Evolutionary conservation across 2,888 invertebrate species (phyloP), one percentile per base, ranked within the genome.

Genomic region (Lissocephala sabroskyi): DNA sequence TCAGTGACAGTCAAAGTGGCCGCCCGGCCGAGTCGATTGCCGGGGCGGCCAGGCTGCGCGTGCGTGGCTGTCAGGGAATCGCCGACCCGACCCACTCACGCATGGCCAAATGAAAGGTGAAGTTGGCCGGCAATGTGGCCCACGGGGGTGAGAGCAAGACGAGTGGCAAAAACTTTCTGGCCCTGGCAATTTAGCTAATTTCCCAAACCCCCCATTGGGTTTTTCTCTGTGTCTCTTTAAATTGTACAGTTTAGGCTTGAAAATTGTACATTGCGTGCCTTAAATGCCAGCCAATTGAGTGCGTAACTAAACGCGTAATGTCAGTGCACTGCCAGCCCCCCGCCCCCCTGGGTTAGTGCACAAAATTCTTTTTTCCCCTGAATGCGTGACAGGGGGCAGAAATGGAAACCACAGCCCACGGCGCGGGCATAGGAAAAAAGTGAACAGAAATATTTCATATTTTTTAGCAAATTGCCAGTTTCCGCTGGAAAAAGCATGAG

Each of bases 221-320:
- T n/a, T n/a, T n/a, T n/a, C n/a, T n/a, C n/a, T n/a, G n/a, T n/a
- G n/a, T n/a, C n/a, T 42, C 49, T 52, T 54, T 65, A 74, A 66
- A 66, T 54, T 58, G 62, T 66, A 49, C 62, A 57, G 58, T 68
- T 66, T 65, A 66, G 51, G 53, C 56, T 56, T 62, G 55, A 52
- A 52, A 65, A 66, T 57, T 55, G 54, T 14, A 52, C 58, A 56
- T 75, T 73, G 71, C 76, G 73, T 75, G 73, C 62, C 56, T 50
- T 56, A 59, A 68, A 65, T 58, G 50, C 37, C 23, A 18, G 47
- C 40, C n/a, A 52, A 59, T 49, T 62, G 56, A 65, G 64, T 73
- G 71, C 76, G 76, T 76, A 76, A 73, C 71, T 68, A 73, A 73
- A 73, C 70, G 65, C 59, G 73, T 65, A 65, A 73, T 64, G 56